Evolutionary conservation across 2,888 invertebrate species (phyloP).

Genomic region (Phalangium opilio): DNA sequence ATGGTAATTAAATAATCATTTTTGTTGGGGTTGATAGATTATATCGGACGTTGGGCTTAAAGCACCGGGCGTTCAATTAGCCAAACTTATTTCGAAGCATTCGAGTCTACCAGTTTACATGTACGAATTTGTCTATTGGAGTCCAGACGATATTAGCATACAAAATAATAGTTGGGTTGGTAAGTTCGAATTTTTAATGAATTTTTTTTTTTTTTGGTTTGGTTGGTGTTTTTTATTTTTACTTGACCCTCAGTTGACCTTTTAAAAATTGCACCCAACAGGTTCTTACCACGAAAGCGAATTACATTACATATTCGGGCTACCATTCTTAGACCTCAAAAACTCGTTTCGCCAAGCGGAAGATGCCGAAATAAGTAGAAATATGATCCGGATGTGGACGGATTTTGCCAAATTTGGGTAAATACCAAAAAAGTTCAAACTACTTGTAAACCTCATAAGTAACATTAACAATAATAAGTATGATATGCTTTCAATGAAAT

Average conservation of each 20-base stretch:
- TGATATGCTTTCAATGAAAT: no score
- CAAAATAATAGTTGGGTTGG: slow-evolving; percentile 28
- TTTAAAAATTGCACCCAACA: no score
- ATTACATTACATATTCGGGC: slow-evolving; percentile 37
- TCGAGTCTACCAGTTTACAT: slow-evolving; percentile 24
- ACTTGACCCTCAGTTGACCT: no score
- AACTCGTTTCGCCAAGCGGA: slow-evolving; percentile 27
- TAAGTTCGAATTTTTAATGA: no score
- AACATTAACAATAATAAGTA: no score
- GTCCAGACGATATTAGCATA: slow-evolving; percentile 27
- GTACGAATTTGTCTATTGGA: slow-evolving; percentile 28
- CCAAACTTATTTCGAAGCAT: slow-evolving; percentile 24
- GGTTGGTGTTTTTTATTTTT: no score
- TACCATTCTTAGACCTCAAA: slow-evolving; percentile 33
- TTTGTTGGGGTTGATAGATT: no score
- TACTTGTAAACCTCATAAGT: no score
- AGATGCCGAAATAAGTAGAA: slow-evolving; percentile 36
- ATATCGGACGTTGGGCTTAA: slow-evolving; percentile 29
- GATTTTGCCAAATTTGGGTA: slow-evolving; percentile 36
- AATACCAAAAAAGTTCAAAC: no score
- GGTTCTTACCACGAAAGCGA: slow-evolving; percentile 37
- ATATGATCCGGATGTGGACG: slow-evolving; percentile 34
- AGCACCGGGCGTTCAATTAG: slow-evolving; percentile 27
- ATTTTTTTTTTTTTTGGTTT: no score
- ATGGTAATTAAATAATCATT: no score